phyloP scores from a whole-genome alignment of 2,113 vertebrate genomes.

The Numida meleagris region DNA sequence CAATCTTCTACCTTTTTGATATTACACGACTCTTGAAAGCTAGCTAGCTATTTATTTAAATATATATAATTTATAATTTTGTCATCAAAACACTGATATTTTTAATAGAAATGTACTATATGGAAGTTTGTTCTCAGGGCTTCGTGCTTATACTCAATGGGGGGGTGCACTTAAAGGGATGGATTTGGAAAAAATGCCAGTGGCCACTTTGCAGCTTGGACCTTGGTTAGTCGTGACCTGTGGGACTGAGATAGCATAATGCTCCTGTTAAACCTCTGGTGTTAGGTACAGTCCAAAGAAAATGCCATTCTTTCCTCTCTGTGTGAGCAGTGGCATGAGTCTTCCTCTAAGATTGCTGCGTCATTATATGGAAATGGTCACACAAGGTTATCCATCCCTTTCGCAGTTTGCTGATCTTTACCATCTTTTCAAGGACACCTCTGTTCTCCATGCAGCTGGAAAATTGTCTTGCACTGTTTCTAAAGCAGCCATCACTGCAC shows the following conservation, averaged over 20 bases:
- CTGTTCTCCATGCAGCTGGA: neutral
- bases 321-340: neutral
- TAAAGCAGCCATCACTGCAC: neutral
- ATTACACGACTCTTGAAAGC: neutral
- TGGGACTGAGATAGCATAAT: neutral
- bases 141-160: constrained; percentile 18
- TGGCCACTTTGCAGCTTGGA: neutral
- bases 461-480: neutral
- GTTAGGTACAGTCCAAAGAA: neutral
- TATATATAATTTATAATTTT: neutral
- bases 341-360: neutral
- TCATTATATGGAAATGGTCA: fast-evolving
- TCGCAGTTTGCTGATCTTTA: fast-evolving
- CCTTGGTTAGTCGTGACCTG: neutral
- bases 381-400: fast-evolving
- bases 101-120: neutral
- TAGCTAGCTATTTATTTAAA: constrained; percentile 45
- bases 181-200: neutral
- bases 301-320: neutral
- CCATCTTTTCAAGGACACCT: fast-evolving
- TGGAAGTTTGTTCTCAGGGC: constrained; percentile 70
- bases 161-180: neutral
- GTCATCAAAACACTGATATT: constrained; percentile 45
- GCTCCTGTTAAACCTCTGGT: neutral
- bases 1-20: constrained; percentile 23